Evolutionary conservation across 2,888 invertebrate species (phyloP).

Genomic region (Cecidostiba fungosa): DNA sequence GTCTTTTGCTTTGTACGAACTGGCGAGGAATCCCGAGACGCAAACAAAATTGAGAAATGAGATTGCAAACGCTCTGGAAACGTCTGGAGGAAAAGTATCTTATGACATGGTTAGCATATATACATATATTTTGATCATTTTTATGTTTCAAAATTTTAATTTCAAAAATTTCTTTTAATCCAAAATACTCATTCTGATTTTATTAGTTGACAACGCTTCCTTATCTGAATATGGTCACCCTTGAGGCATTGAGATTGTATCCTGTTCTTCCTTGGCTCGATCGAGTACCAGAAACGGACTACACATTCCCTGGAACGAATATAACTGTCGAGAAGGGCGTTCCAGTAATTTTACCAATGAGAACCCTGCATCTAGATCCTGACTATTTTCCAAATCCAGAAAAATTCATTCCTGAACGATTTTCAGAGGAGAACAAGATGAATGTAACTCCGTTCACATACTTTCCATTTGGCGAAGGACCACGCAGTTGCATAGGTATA

Average conservation of each 20-base stretch:
- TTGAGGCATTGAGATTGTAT: constrained; percentile 78
- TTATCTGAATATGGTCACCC: constrained; percentile 72
- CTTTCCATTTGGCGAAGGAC: constrained; percentile 77
- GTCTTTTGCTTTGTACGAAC: constrained; percentile 71
- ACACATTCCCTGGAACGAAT: constrained; percentile 72
- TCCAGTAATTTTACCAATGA: constrained; percentile 75
- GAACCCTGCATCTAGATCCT: constrained; percentile 77
- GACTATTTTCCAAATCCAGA: constrained; percentile 78
- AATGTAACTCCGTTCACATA: constrained; percentile 69
- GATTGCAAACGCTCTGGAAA: constrained; percentile 66
- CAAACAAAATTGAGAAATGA: constrained; percentile 70
- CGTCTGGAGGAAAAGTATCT: constrained; percentile 69
- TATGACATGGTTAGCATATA: constrained; percentile 71
- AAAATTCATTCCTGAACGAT: constrained; percentile 79
- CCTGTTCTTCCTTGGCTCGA: constrained; percentile 75
- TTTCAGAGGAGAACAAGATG: constrained; percentile 75
- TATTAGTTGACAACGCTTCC: constrained; percentile 63
- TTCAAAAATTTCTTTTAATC: too few species aligned
- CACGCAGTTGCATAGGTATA: constrained; percentile 75
- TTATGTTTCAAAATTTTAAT: too few species aligned
- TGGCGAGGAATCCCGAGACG: constrained; percentile 69
- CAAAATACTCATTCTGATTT: neutral
- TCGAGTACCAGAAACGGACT: constrained; percentile 69
- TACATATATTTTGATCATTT: neutral
- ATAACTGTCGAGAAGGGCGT: constrained; percentile 74